A percentile compares a stretch with the other conserved stretches of the same genome.
Conservation (phyloP, 2,888 invertebrate genomes). For the Corbicula japonica region DNA sequence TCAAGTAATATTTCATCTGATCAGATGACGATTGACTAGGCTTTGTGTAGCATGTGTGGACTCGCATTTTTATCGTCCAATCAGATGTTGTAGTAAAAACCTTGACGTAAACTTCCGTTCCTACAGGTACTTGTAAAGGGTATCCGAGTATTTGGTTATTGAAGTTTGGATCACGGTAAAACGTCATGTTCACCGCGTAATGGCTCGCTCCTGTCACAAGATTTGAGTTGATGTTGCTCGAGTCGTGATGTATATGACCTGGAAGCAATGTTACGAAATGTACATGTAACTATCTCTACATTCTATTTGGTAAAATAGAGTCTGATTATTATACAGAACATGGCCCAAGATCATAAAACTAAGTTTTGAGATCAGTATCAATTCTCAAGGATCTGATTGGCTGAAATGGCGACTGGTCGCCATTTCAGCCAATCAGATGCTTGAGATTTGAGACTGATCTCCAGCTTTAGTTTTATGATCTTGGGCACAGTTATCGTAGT, state of each 20-base stretch:
- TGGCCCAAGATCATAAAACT: too few species aligned
- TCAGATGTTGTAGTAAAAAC: slow-evolving; percentile 51
- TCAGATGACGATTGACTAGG: slow-evolving; percentile 35
- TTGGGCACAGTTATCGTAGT: too few species aligned
- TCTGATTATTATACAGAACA: too few species aligned
- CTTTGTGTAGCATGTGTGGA: slow-evolving; percentile 59
- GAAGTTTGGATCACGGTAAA: slow-evolving; percentile 59
- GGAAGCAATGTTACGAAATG: too few species aligned
- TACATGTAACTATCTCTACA: too few species aligned
- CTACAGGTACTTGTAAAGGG: slow-evolving; percentile 54
- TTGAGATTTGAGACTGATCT: too few species aligned
- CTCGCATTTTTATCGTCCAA: slow-evolving; percentile 56
- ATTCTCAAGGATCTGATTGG: too few species aligned
- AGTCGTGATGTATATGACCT: slow-evolving; percentile 3
- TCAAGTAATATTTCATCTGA: slow-evolving; percentile 37
- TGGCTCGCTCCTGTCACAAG: slow-evolving; percentile 35
- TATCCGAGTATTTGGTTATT: slow-evolving; percentile 40
- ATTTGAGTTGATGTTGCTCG: slow-evolving; percentile 7
- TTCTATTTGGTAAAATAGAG: too few species aligned
- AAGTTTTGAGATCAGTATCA: too few species aligned
- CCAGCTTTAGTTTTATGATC: too few species aligned
- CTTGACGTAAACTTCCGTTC: slow-evolving; percentile 53
- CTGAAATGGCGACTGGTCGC: too few species aligned
- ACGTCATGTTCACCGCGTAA: slow-evolving; percentile 55
- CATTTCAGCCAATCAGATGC: too few species aligned